phyloP scores from a whole-genome alignment of 2,113 vertebrate genomes.

The Platysternon megacephalum region DNA sequence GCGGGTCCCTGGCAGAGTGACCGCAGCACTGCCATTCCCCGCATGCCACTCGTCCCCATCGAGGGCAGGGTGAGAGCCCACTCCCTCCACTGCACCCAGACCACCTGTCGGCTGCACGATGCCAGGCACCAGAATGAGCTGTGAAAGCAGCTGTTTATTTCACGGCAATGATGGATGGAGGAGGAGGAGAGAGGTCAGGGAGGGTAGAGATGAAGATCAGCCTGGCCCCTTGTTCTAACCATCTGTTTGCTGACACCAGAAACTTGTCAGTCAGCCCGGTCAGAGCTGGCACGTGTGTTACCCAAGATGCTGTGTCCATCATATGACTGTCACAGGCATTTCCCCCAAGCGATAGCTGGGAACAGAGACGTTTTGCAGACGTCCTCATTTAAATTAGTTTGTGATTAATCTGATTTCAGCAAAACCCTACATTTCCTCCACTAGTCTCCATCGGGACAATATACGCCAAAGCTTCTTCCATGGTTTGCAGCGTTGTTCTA shows the following conservation, averaged over 20 bases:
- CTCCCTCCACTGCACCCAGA: not conserved
- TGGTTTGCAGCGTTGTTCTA: not conserved
- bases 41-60: not conserved
- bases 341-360: not conserved
- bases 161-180: not conserved
- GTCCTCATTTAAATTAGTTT: slow-evolving; percentile 35
- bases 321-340: slow-evolving; percentile 9
- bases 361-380: slow-evolving; percentile 17
- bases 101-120: not conserved
- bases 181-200: not conserved
- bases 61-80: not conserved
- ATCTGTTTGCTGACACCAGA: slow-evolving; percentile 55
- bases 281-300: slow-evolving; percentile 44
- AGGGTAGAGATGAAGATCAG: slow-evolving; percentile 44
- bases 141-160: not conserved
- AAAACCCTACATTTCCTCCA: slow-evolving; percentile 19
- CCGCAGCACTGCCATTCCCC: not conserved
- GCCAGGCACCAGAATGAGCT: not conserved
- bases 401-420: slow-evolving; percentile 51
- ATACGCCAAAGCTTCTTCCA: fast-evolving
- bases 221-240: not conserved
- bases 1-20: not conserved
- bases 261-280: slow-evolving; percentile 22
- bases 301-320: slow-evolving; percentile 13
- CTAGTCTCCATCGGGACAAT: not conserved